Base-by-base conservation (phyloP, 2,113 vertebrate species). In the Stomatorhinus ivindoensis region DNA sequence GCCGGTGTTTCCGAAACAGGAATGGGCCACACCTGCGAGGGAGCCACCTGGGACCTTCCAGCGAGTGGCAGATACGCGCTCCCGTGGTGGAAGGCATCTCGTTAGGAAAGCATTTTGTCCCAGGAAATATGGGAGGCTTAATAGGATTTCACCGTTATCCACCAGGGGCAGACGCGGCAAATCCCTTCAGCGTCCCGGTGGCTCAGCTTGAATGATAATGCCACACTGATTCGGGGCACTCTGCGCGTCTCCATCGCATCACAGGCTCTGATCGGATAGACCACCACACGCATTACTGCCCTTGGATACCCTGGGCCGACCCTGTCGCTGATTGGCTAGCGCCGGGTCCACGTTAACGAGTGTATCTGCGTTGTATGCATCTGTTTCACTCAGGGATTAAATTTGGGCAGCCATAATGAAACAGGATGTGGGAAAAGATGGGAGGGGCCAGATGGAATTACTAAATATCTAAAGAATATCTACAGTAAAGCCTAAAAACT, bases 71-170 rank as follows among this genome's bases (percentile, higher is more conserved):
- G 65, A 53, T n/a, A 88, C 6, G 48, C 48, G 21, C 65, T 50
- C 17, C 13, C 91, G 89, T 73, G 90, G 65, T 27, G 48, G 86
- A 89, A 89, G 90, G 88, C 80, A n/a, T 93, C 92, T 92, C 93
- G 91, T 91, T 92, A 93, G 91, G 88, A 90, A 89, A 91, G 92
- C 92, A 92, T 92, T 94, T 94, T 94, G 92, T 94, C 94, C 94
- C 91, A 92, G 93, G 93, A 94, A 94, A 94, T 93, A 93, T 92
- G 91, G 90, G 89, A 91, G 92, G 90, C 92, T 93, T 94, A 94
- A 94, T 93, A 91, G 93, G 93, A 94, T 94, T 95, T 94, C 88
- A 92, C 89, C 7, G 93, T 92, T 91, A 92, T 95, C 92, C 92
- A 94, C 91, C 89, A 65, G 92, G 92, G 92, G 92, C 82, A 91